These are phyloP conservation scores for Desoria tigrina DNA, from an alignment of 2,888 invertebrate genomes.

Conservation along the genomic window DNA sequence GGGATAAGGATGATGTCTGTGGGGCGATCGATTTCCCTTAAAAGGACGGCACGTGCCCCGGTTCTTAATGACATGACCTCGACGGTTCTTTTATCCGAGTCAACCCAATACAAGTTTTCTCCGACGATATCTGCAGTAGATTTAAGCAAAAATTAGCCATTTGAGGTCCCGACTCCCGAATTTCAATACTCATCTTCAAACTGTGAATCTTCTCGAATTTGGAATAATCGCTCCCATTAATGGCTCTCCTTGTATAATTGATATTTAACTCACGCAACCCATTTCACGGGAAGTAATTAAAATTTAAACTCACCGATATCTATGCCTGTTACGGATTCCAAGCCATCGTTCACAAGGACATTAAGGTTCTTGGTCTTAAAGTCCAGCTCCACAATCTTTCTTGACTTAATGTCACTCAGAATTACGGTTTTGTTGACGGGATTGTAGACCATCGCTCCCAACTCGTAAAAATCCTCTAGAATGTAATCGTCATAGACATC, in stretches of 20 bases:
- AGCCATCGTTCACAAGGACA: conserved; percentile 58
- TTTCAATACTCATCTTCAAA: too few species aligned
- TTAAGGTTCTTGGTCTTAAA: conserved; percentile 45
- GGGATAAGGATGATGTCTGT: conserved; percentile 70
- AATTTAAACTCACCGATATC: conserved; percentile 63
- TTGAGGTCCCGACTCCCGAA: too few species aligned
- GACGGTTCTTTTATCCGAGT: conserved; percentile 65
- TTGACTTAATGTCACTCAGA: conserved; percentile 61
- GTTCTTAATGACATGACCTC: conserved; percentile 69
- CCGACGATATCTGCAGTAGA: conserved; percentile 70
- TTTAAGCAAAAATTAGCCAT: too few species aligned
- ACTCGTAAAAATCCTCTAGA: conserved; percentile 56
- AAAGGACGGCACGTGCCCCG: conserved; percentile 63
- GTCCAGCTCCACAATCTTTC: conserved; percentile 59
- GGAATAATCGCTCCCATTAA: too few species aligned
- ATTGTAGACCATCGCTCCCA: conserved; percentile 71
- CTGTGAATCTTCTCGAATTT: too few species aligned
- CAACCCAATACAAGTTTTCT: conserved; percentile 73
- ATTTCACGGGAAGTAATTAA: too few species aligned
- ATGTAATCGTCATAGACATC: conserved; percentile 54
- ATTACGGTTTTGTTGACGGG: conserved; percentile 58
- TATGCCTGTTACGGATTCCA: conserved; percentile 63
- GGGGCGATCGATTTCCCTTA: conserved; percentile 63
- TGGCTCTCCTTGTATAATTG: too few species aligned
- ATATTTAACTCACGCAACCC: too few species aligned